Conservation (phyloP, 2,113 vertebrate species). For the Rhinichthys klamathensis region DNA sequence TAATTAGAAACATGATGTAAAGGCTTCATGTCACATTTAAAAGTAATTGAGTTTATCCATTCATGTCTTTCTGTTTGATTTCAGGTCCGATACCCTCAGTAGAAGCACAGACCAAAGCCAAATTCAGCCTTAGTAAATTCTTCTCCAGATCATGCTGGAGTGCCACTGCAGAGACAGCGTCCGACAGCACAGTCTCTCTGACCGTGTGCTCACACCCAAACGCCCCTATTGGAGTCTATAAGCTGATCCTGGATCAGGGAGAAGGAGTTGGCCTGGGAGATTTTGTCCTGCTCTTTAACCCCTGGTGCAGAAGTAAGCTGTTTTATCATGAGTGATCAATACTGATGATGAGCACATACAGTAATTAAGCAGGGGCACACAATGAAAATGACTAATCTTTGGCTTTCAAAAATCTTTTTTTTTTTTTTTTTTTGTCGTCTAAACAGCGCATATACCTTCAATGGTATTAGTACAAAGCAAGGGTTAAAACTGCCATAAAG, state of each 20-base stretch:
- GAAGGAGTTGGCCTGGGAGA: conserved; percentile 73
- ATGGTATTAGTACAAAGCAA: too few relatives aligned
- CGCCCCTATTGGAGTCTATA: conserved; percentile 81
- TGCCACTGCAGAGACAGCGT: conserved; percentile 59
- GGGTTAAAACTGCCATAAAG: not conserved
- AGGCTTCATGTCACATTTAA: not conserved
- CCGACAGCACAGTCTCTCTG: conserved; percentile 65
- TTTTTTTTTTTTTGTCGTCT: not conserved
- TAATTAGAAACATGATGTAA: conserved; percentile 1
- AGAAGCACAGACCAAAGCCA: conserved; percentile 74
- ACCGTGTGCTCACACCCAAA: conserved; percentile 72
- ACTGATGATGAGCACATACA: not conserved
- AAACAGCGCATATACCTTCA: not conserved
- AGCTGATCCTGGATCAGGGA: conserved; percentile 80
- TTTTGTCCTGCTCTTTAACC: conserved; percentile 86
- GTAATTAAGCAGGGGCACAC: not conserved
- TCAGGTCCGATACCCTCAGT: conserved; percentile 80
- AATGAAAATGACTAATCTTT: not conserved
- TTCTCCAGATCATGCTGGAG: conserved; percentile 76
- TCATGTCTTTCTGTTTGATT: conserved; percentile 21
- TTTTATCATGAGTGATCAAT: not conserved
- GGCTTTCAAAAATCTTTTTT: not conserved
- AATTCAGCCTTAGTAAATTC: conserved; percentile 68
- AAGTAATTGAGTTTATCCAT: not conserved
- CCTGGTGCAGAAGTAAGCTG: conserved; percentile 85